Percentiles rank a stretch among this genome's conserved stretches.
Conservation (phyloP, 2,113 vertebrate species). For the Narcine bancroftii region DNA sequence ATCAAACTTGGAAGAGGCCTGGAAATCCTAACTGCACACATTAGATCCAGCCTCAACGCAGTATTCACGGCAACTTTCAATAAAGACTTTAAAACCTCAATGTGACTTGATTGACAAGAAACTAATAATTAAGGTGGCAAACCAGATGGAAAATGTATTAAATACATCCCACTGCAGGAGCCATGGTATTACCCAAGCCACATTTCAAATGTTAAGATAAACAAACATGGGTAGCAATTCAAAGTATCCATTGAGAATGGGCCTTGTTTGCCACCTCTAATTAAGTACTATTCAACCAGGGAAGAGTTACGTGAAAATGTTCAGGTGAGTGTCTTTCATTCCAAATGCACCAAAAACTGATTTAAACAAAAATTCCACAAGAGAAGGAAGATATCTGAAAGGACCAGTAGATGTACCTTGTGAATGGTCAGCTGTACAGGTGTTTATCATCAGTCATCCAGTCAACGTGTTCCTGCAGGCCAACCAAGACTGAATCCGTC, state of each 20-base stretch:
- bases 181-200: not conserved
- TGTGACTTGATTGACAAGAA: no score
- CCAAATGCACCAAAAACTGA: not conserved
- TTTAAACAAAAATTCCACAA: not conserved
- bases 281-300: not conserved
- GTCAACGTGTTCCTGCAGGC: constrained; percentile 73
- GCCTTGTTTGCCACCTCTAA: not conserved
- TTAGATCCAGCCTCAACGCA: not conserved
- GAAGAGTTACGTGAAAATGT: not conserved
- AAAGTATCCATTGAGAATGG: not conserved
- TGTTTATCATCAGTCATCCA: constrained; percentile 64
- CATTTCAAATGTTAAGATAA: not conserved
- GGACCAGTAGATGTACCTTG: constrained; percentile 60
- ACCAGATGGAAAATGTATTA: not conserved
- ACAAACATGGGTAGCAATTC: not conserved
- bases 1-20: not conserved
- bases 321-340: not conserved
- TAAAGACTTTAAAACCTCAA: not conserved
- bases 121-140: not conserved
- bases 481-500: constrained; percentile 97
- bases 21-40: not conserved
- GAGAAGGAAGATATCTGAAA: no score
- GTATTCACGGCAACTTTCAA: not conserved
- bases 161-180: no score
- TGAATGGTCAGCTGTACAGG: constrained; percentile 51